Evolutionary conservation across 2,113 vertebrate genomes (phyloP).

Genomic region (Macquaria ambigua): DNA sequence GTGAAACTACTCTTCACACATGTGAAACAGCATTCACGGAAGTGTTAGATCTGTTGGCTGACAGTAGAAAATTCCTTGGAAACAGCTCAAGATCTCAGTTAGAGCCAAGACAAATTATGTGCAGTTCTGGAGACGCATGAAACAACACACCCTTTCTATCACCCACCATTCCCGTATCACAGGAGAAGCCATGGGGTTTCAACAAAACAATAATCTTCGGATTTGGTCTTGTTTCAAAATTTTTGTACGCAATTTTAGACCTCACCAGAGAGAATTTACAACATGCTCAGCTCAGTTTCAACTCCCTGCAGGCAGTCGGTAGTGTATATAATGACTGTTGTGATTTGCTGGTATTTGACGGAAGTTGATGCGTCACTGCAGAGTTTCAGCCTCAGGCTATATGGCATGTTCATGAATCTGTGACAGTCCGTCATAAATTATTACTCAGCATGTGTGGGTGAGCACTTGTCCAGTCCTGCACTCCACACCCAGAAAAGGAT

Average conservation of each 20-base stretch:
- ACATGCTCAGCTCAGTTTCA: constrained; percentile 8
- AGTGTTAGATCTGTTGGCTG: neutral
- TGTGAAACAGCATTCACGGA: neutral
- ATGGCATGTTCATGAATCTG: neutral
- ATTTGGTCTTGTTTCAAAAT: neutral
- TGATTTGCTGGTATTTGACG: constrained; percentile 9
- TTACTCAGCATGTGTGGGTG: constrained; percentile 68
- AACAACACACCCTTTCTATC: neutral
- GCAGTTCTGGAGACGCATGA: neutral
- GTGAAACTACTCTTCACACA: neutral
- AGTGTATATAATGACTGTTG: constrained; percentile 23
- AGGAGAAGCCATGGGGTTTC: neutral
- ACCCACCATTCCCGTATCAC: neutral
- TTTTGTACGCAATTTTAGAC: neutral
- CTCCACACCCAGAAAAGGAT: constrained; percentile 50
- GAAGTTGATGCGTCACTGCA: constrained; percentile 53
- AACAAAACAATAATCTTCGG: neutral
- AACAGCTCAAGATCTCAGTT: neutral
- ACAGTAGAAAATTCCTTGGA: neutral
- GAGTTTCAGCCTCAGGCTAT: constrained; percentile 26
- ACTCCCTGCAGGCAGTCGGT: constrained; percentile 5
- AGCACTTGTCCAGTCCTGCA: constrained; percentile 61
- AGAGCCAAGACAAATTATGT: neutral
- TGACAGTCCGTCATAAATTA: constrained; percentile 55
- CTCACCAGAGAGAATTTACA: neutral